Conservation (phyloP, 1,140 invertebrate genomes). For the Harlomillsia oculata region DNA sequence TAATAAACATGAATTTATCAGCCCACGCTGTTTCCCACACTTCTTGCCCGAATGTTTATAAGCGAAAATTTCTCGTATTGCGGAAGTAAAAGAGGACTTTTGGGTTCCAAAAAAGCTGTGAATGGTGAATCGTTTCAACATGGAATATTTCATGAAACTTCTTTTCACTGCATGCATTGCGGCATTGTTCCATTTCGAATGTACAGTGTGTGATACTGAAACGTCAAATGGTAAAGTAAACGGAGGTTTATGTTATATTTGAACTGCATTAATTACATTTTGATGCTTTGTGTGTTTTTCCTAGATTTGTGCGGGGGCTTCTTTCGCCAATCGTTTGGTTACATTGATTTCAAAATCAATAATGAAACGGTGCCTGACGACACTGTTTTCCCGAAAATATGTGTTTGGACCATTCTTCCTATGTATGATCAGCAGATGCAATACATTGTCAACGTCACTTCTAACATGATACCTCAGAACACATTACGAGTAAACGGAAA, state of each 20-base stretch:
- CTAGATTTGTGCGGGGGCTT: slow-evolving; percentile 16
- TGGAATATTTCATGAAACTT: too few relatives aligned
- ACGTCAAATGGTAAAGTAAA: slow-evolving; percentile 17
- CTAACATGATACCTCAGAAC: neutral
- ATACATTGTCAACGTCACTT: neutral
- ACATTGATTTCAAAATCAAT: neutral
- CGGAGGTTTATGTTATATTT: neutral
- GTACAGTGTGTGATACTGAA: slow-evolving; percentile 9
- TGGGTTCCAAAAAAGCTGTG: neutral
- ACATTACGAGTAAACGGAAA: neutral
- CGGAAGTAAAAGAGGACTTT: neutral
- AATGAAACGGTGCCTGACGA: neutral
- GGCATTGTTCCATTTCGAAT: too few relatives aligned
- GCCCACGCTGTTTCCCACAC: too few relatives aligned
- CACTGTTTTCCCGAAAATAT: slow-evolving; percentile 2
- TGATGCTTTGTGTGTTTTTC: neutral
- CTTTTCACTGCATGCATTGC: neutral
- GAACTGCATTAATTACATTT: neutral
- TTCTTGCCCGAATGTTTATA: neutral
- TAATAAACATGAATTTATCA: too few relatives aligned
- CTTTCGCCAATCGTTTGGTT: neutral
- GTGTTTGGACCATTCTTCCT: slow-evolving; percentile 18
- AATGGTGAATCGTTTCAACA: too few relatives aligned
- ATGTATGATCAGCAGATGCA: neutral
- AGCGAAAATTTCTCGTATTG: too few relatives aligned